Evolutionary conservation across 1,140 invertebrate species (phyloP), one percentile per base, ranked within the genome.

Genomic region (Oryzaephilus surinamensis): DNA sequence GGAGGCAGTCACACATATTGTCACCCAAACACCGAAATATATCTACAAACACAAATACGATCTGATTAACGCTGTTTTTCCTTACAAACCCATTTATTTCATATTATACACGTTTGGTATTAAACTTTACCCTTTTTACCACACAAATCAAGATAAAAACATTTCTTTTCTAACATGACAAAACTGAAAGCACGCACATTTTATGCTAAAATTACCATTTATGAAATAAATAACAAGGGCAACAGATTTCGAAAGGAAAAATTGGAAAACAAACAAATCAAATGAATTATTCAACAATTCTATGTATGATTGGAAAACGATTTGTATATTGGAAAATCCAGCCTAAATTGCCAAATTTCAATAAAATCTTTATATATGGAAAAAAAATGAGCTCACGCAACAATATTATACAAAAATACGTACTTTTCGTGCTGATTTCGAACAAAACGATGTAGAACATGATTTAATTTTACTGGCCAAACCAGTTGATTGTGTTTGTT

Each of bases 11-110:
- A 91, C 77, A 45, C 81, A 76, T 28, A 84, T 70, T 19, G 82
- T 90, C 38, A 92, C 82, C 61, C 85, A 81, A 33, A 90, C 74
- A 21, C 88, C 88, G 55, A 81, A 84, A 55, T 88, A 86, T 57
- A 89, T 86, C 83, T 89, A 65, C 34, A 73, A 74, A 50, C 4
- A 4, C 5, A 11, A 21, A 21, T n/a, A n/a, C n/a, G n/a, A n/a
- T n/a, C n/a, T n/a, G n/a, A n/a, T n/a, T n/a, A n/a, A n/a, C n/a
- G n/a, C n/a, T n/a, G n/a, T 21, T 21, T 6, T 21, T 24, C 8
- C 2, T n/a, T 7, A 24, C 5, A 24, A 24, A 5, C 4, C 8
- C 10, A 24, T 8, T 3, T n/a, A 24, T 6, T 24, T 24, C 4
- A 10, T 12, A 20, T 28, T 29, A 38, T 24, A n/a, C 1, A 10